Evolutionary conservation across 2,113 vertebrate species (phyloP), one percentile per base, ranked within the genome.

Genomic region (Microcebus ravelobensis): DNA sequence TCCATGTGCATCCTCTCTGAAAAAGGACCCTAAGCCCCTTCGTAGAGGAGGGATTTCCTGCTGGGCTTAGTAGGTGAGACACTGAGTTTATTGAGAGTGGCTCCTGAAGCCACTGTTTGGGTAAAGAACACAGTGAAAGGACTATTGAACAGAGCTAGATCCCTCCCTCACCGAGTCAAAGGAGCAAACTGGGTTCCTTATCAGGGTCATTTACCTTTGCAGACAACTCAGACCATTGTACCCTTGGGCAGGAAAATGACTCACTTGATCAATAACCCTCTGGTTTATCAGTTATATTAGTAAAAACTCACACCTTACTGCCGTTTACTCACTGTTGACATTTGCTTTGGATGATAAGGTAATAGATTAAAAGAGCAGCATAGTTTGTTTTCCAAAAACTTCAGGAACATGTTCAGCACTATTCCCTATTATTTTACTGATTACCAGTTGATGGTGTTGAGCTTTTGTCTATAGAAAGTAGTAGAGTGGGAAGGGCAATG

Each of bases 201-300:
- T 79, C 20, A 50, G 74, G 93, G n/a, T 95, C 65, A 85, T 82
- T 97, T 95, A 67, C 52, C 71, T 87, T 59, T 45, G n/a, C n/a
- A 93, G 83, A 94, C 59, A 96, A 50, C 77, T 85, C 42, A 91
- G 85, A 48, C 39, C 55, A 61, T 81, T 97, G 80, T 95, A 85
- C 55, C 42, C 70, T 76, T 9, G 50, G 17, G 42, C 27, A 93
- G 85, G 45, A 92, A 29, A 73, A 55, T 81, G 67, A 50, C 31
- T 94, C 85, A 82, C 25, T 77, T 48, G 59, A 87, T 85, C 81
- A 76, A 70, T 70, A 93, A 77, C 42, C 45, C 12, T 23, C 36
- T 36, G 9, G 39, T 59, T 96, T 85, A 96, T 86, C 77, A 50
- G 17, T 67, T 85, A 82, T 18, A 55, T 18, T 55, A 55, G 17